These are phyloP conservation scores for Plutomurus gul DNA, from an alignment of 1,140 invertebrate species.

Conservation along the genomic window DNA sequence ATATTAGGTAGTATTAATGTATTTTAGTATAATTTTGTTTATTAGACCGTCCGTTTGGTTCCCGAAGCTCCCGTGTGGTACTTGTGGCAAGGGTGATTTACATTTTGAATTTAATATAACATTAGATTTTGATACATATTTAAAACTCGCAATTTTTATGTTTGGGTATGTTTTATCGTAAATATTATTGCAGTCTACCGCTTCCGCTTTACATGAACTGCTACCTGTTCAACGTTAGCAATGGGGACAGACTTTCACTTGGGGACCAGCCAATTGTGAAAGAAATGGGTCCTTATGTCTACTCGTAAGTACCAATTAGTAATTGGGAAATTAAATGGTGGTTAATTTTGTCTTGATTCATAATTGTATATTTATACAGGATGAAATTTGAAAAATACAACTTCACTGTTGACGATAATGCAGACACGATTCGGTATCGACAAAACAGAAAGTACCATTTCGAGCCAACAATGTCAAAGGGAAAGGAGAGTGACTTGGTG, in stretches of 20 bases:
- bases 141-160: too few relatives aligned
- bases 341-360: too few relatives aligned
- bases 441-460: constrained; percentile 10
- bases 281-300: constrained; percentile 64
- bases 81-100: not conserved
- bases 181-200: not conserved
- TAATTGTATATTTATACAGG: too few relatives aligned
- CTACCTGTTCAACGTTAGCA: constrained; percentile 86
- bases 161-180: not conserved
- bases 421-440: not conserved
- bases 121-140: not conserved
- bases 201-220: constrained; percentile 26
- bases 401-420: not conserved
- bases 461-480: constrained; percentile 10
- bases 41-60: not conserved
- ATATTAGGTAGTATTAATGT: too few relatives aligned
- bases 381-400: constrained; percentile 25
- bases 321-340: too few relatives aligned
- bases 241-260: constrained; percentile 71
- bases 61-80: not conserved
- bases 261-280: constrained; percentile 66
- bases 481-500: not conserved
- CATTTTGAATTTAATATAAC: not conserved
- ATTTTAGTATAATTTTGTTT: too few relatives aligned
- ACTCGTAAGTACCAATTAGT: constrained; percentile 53